Conservation (phyloP, 35 echinoderm and acorn worm genomes). For the Nesometra sesokonis region DNA sequence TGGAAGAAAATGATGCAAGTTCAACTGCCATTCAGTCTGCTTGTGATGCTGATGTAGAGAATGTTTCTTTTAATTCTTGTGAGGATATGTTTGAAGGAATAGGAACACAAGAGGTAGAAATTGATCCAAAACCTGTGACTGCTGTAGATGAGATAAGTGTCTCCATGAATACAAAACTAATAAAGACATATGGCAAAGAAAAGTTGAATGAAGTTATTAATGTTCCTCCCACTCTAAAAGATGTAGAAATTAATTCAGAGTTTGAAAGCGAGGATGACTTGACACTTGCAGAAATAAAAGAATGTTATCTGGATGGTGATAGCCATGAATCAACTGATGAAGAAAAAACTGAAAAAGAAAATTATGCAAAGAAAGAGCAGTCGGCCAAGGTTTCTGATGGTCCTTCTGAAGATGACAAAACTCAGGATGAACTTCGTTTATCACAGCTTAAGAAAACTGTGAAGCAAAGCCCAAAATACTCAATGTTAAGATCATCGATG, state of each 20-base stretch:
- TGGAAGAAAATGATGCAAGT: background rate
- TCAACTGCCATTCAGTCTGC: background rate
- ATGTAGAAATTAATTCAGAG: background rate
- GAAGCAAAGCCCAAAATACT: background rate
- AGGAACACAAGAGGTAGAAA: background rate
- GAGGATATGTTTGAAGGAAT: background rate
- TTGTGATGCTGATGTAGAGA: background rate
- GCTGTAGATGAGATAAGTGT: background rate
- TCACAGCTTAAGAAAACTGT: background rate
- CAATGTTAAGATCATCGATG: background rate
- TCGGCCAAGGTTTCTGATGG: background rate
- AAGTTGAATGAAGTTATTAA: background rate
- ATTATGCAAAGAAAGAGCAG: background rate
- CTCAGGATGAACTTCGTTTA: background rate
- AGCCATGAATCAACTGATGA: slow-evolving; percentile 18
- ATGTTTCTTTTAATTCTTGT: background rate
- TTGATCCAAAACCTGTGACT: background rate
- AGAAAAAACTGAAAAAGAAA: background rate
- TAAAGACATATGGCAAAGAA: background rate
- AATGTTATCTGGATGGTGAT: slow-evolving; percentile 39
- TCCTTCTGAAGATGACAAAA: background rate
- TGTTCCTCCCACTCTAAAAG: background rate
- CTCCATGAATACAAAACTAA: background rate
- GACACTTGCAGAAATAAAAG: slow-evolving; percentile 22
- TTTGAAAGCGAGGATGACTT: slow-evolving; percentile 24